Conservation (phyloP, 2,113 vertebrate species). For the Xyrauchen texanus region DNA sequence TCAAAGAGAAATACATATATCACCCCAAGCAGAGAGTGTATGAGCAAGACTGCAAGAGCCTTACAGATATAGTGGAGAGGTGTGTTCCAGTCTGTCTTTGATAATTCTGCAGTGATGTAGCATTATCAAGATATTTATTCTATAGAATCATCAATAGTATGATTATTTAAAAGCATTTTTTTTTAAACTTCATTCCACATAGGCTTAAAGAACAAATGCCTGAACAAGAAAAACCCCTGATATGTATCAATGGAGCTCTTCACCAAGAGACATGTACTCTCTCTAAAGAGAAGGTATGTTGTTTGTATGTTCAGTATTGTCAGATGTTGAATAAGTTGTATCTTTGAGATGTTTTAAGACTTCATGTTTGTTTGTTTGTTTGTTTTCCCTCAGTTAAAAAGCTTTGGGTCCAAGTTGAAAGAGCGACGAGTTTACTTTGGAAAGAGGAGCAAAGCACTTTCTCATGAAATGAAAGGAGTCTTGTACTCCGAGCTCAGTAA, state of each 20-base stretch:
- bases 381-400: slow-evolving; percentile 62
- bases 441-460: slow-evolving; percentile 67
- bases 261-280: slow-evolving; percentile 63
- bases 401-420: slow-evolving; percentile 71
- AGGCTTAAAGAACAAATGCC: slow-evolving; percentile 68
- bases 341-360: background rate
- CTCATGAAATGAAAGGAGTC: slow-evolving; percentile 71
- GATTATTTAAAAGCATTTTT: no score
- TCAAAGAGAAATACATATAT: slow-evolving; percentile 79
- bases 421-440: slow-evolving; percentile 68
- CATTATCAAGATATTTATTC: background rate
- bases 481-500: slow-evolving; percentile 65
- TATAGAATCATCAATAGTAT: no score
- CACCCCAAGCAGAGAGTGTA: slow-evolving; percentile 84
- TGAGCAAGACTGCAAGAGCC: slow-evolving; percentile 76
- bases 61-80: slow-evolving; percentile 80
- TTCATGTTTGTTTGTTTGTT: background rate
- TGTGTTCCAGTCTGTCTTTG: slow-evolving; percentile 59
- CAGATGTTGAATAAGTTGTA: background rate
- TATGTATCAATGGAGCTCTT: slow-evolving; percentile 62
- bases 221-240: slow-evolving; percentile 68
- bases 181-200: background rate
- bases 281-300: slow-evolving; percentile 69
- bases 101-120: background rate
- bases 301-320: background rate